These are phyloP conservation scores for Rotaria macrura DNA, from an alignment of 2,888 invertebrate genomes.

Conservation along the genomic window DNA sequence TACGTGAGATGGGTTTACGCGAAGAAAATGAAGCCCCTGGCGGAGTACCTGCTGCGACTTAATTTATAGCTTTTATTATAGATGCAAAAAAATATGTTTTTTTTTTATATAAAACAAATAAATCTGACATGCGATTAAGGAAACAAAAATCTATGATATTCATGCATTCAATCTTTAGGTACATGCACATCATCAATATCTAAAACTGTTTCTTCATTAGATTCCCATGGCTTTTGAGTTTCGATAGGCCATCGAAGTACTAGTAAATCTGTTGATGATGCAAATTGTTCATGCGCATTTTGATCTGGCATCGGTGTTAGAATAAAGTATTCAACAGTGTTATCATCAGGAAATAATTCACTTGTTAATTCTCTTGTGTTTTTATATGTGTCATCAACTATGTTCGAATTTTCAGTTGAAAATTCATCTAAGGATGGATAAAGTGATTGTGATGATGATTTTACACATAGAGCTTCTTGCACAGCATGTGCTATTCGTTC, in stretches of 20 bases:
- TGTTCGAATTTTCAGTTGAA: background rate
- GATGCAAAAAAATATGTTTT: no score
- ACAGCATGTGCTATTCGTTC: background rate
- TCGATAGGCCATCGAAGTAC: background rate
- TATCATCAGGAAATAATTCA: background rate
- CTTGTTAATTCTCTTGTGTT: background rate
- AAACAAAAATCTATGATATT: no score
- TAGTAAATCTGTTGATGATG: background rate
- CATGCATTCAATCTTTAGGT: no score
- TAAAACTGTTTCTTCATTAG: background rate
- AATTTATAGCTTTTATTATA: background rate
- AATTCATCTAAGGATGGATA: slow-evolving; percentile 17
- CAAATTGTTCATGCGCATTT: background rate
- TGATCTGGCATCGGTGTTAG: background rate
- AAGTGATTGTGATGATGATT: background rate
- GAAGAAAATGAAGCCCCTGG: slow-evolving; percentile 44
- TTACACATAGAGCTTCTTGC: background rate
- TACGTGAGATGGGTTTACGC: slow-evolving; percentile 44
- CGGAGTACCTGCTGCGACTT: background rate
- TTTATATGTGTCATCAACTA: background rate
- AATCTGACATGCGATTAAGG: background rate
- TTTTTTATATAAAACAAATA: background rate
- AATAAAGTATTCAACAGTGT: background rate
- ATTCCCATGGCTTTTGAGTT: background rate
- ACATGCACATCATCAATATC: background rate